Evolutionary conservation across 2,888 invertebrate genomes (phyloP).

Genomic region (Melanophora roralis): DNA sequence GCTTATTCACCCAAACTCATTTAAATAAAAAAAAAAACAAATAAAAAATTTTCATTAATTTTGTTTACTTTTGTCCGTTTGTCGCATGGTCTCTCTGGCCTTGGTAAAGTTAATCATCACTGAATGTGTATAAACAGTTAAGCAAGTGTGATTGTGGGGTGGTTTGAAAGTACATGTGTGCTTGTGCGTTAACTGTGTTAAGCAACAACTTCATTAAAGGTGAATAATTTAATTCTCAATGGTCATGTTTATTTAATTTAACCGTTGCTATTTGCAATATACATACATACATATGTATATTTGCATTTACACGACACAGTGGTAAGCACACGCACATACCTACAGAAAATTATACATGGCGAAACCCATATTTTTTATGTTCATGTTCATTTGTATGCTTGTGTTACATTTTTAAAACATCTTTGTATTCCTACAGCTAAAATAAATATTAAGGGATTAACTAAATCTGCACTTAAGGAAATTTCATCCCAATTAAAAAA

Average conservation of each 20-base stretch:
- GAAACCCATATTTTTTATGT: not conserved
- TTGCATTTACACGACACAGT: slow-evolving; percentile 17
- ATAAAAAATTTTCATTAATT: slow-evolving; percentile 29
- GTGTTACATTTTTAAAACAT: too few relatives aligned
- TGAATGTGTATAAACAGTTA: not conserved
- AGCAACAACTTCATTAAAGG: slow-evolving; percentile 55
- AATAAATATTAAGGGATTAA: too few relatives aligned
- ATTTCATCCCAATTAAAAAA: too few relatives aligned
- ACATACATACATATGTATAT: too few relatives aligned
- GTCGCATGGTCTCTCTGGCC: not conserved
- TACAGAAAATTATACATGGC: not conserved
- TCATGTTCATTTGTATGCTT: not conserved
- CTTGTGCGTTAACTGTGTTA: slow-evolving; percentile 29
- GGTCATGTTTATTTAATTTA: slow-evolving; percentile 59
- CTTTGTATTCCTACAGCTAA: too few relatives aligned
- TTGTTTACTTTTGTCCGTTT: slow-evolving; percentile 22
- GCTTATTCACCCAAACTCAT: too few relatives aligned
- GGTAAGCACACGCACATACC: not conserved
- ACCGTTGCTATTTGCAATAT: slow-evolving; percentile 46
- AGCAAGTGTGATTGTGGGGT: not conserved
- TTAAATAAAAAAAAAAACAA: not conserved
- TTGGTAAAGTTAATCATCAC: not conserved
- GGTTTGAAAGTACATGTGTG: not conserved
- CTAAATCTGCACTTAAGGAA: too few relatives aligned
- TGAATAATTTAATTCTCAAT: slow-evolving; percentile 52